These are phyloP conservation scores for Cyclopterus lumpus DNA, from an alignment of 2,797 vertebrate species.

Conservation along the genomic window DNA sequence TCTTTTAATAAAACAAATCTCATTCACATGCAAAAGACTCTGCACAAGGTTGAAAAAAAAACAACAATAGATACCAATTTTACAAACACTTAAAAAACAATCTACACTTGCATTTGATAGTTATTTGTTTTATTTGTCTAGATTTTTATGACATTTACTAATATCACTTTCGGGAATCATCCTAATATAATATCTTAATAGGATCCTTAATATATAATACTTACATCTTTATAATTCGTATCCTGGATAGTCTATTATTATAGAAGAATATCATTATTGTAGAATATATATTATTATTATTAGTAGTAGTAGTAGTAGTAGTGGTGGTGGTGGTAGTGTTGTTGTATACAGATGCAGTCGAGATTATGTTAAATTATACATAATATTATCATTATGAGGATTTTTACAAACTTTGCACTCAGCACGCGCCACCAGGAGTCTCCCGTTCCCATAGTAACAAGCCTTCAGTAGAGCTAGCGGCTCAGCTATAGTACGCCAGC, in stretches of 20 bases:
- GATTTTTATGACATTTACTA: neutral
- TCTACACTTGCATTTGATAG: neutral
- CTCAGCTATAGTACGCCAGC: neutral
- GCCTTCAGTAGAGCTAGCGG: conserved; percentile 39
- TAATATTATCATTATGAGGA: neutral
- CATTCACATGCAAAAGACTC: neutral
- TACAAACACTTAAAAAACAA: neutral
- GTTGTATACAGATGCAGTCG: neutral
- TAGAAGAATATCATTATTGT: neutral
- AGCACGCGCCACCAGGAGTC: conserved; percentile 79
- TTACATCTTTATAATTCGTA: neutral
- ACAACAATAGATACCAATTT: neutral
- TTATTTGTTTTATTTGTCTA: neutral
- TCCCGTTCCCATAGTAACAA: conserved; percentile 78
- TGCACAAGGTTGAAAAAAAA: neutral
- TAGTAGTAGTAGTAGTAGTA: neutral
- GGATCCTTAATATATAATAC: neutral
- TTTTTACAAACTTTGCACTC: conserved; percentile 16
- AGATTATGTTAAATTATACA: neutral
- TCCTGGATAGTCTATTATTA: neutral
- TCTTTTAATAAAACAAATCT: neutral
- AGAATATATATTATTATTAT: neutral
- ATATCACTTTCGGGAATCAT: neutral
- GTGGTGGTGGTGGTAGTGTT: neutral
- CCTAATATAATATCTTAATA: neutral